Evolutionary conservation across 2,888 invertebrate genomes (phyloP).

Genomic region (Parnassius mnemosyne): DNA sequence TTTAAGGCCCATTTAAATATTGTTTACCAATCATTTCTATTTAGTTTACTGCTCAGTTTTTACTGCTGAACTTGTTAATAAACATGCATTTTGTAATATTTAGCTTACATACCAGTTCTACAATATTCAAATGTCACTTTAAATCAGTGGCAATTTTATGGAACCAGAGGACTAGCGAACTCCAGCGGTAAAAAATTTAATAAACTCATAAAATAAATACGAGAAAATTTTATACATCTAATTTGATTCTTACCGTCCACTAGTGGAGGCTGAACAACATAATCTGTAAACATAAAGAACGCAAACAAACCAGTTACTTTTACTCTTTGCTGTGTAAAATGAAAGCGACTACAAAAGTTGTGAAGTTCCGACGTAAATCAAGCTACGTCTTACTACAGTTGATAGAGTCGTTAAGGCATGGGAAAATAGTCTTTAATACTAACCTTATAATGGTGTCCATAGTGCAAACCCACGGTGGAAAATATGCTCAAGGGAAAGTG

Average conservation of each 20-base stretch:
- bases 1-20: too few relatives aligned
- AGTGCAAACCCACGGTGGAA: slow-evolving; percentile 38
- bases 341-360: slow-evolving; percentile 70
- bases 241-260: slow-evolving; percentile 20
- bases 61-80: too few relatives aligned
- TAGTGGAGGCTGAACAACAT: slow-evolving; percentile 34
- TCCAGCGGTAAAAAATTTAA: too few relatives aligned
- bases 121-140: too few relatives aligned
- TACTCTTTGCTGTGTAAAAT: slow-evolving; percentile 59
- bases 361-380: slow-evolving; percentile 68
- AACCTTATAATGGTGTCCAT: slow-evolving; percentile 32
- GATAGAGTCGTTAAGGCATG: slow-evolving; percentile 4
- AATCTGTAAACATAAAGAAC: slow-evolving; percentile 42
- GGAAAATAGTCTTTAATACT: slow-evolving; percentile 34
- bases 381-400: slow-evolving; percentile 41
- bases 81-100: too few relatives aligned
- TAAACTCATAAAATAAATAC: not conserved
- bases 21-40: too few relatives aligned
- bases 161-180: too few relatives aligned
- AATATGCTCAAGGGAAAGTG: slow-evolving; percentile 69
- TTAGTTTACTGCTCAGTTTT: too few relatives aligned
- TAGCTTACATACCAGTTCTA: too few relatives aligned
- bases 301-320: slow-evolving; percentile 50
- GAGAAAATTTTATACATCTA: slow-evolving; percentile 13
- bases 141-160: too few relatives aligned